Percentiles rank a stretch among this genome's conserved stretches.
Conservation (phyloP, 2,888 invertebrate genomes). For the Trachelus tabidus region DNA sequence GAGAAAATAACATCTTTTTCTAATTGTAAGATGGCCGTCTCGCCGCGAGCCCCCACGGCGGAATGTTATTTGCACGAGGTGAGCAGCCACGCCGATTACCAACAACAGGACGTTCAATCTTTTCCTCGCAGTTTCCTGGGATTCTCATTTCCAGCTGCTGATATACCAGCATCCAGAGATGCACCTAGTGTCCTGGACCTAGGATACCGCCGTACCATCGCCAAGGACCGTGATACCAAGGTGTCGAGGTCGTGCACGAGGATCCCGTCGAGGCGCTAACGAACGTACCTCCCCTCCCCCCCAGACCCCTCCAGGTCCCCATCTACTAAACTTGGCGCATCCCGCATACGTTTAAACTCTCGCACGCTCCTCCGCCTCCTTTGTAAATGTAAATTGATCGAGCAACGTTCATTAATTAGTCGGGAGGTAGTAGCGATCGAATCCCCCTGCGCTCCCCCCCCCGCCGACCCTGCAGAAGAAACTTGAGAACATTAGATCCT, state of each 20-base stretch:
- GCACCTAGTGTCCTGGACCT: neutral
- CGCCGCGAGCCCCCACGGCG: constrained; percentile 29
- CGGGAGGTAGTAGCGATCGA: constrained; percentile 53
- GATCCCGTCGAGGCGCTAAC: constrained; percentile 42
- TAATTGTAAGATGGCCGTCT: neutral
- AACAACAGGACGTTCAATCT: neutral
- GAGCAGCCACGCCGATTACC: constrained; percentile 37
- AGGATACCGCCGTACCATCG: neutral
- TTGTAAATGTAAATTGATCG: constrained; percentile 64
- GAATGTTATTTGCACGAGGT: constrained; percentile 39
- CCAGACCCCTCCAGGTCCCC: neutral
- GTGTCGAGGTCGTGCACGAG: constrained; percentile 33
- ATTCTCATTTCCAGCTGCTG: neutral
- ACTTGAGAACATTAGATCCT: neutral
- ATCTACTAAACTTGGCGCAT: neutral
- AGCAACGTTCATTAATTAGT: constrained; percentile 64
- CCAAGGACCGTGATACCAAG: constrained; percentile 8
- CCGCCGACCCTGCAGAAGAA: neutral
- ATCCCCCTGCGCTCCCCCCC: constrained; percentile 8
- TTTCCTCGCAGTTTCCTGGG: neutral
- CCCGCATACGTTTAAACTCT: constrained; percentile 17
- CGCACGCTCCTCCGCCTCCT: constrained; percentile 27
- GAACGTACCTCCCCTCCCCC: constrained; percentile 33
- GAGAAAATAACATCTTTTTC: constrained; percentile 40
- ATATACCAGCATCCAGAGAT: neutral